phyloP scores from a whole-genome alignment of 2,113 vertebrate species.

The Nesoenas mayeri region DNA sequence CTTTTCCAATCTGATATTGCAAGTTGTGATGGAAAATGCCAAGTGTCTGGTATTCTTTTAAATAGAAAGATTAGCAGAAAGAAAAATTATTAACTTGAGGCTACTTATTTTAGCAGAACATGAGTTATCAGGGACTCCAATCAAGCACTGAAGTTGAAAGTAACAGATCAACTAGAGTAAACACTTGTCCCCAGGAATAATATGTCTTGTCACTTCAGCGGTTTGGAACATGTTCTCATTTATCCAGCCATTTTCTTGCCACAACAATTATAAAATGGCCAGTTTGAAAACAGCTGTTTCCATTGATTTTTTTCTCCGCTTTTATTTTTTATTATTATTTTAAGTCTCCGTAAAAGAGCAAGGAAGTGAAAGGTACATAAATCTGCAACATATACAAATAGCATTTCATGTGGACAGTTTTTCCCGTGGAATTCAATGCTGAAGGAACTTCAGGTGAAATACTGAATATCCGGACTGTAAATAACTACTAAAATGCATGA shows the following conservation, averaged over 20 bases:
- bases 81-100: constrained; percentile 56
- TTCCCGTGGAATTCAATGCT: background rate
- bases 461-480: background rate
- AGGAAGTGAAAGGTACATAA: constrained; percentile 24
- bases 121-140: constrained; percentile 46
- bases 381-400: background rate
- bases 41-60: constrained; percentile 45
- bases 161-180: constrained; percentile 34
- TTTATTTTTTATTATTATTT: background rate
- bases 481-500: background rate
- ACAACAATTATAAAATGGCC: constrained; percentile 14
- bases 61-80: constrained; percentile 46
- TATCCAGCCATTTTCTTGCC: constrained; percentile 39
- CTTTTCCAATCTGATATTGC: constrained; percentile 57
- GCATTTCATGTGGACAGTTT: background rate
- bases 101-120: constrained; percentile 41
- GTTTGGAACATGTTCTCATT: constrained; percentile 33
- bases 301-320: constrained; percentile 14
- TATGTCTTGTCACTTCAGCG: constrained; percentile 10
- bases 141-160: constrained; percentile 45
- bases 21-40: constrained; percentile 62
- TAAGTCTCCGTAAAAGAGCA: background rate
- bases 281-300: background rate
- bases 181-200: constrained; percentile 42
- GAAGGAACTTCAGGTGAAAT: constrained; percentile 1